These are phyloP conservation scores for Chlorodrepanis virens DNA, from an alignment of 2,113 vertebrate species.

Conservation along the genomic window DNA sequence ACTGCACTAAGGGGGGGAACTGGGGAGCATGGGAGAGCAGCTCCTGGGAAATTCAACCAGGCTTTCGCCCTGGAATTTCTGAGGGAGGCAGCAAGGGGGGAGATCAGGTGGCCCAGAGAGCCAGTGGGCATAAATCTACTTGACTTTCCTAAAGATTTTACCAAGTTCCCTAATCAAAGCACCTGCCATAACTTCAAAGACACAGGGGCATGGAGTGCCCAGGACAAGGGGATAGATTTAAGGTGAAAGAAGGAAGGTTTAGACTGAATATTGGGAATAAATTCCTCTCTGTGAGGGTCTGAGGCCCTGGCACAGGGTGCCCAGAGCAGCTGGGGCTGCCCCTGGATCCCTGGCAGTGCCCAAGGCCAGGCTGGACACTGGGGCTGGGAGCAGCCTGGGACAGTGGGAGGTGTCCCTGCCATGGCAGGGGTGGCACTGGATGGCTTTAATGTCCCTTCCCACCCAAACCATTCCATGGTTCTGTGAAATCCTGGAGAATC, in stretches of 20 bases:
- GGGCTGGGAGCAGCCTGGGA: background rate
- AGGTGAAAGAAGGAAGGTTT: background rate
- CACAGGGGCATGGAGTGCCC: no score
- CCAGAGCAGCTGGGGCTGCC: background rate
- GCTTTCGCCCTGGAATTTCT: background rate
- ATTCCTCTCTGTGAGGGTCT: background rate
- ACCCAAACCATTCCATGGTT: background rate
- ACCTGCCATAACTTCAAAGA: background rate
- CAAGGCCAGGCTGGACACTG: background rate
- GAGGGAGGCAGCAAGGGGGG: background rate
- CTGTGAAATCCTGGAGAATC: background rate
- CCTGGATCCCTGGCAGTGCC: background rate
- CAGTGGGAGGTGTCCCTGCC: background rate
- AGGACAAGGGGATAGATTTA: background rate
- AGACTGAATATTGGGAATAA: background rate
- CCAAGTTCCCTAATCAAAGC: background rate
- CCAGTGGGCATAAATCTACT: background rate
- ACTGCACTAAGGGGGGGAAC: background rate
- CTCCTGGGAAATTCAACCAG: background rate
- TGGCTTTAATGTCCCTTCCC: accelerated
- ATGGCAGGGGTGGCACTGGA: accelerated
- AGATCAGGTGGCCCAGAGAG: background rate
- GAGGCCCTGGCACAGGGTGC: background rate
- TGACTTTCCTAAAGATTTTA: background rate
- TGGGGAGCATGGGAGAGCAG: background rate